Base-by-base conservation (phyloP, 2,113 vertebrate genomes). In the Hystrix brachyura region DNA sequence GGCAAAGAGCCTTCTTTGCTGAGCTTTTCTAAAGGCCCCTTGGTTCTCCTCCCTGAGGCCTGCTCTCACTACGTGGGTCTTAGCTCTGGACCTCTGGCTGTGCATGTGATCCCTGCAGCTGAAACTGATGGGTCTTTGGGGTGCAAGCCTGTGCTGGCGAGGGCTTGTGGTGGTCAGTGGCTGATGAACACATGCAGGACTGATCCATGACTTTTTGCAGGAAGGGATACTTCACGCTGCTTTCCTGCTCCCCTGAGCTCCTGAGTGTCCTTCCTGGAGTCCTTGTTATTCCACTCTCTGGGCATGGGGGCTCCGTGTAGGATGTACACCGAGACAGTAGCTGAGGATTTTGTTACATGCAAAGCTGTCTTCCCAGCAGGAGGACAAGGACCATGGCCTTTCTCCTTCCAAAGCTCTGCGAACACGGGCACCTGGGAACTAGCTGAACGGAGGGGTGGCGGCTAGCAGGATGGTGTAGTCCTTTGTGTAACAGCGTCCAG, bases 391-490 rank as follows among this genome's bases (percentile, higher is more conserved):
- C 55, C 1, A 1, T 25, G 5, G 8, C 55, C 48, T 72, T 57
- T 18, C 13, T 25, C 19, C 38, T 57, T 19, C 4, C 27, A 69
- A 78, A 80, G 15, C 46, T 78, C 62, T 72, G 43, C 34, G 60
- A 64, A 34, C 59, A n/a, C 34, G 27, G 18, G 71, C 57, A 14
- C 17, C 7, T 19, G 19, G 14, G 72, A 23, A 72, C 5, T 7
- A 67, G 57, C 38, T 21, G 48, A 64, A 21, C 4, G 0, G 7
- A 0, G 17, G 14, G 9, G 0, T 23, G 55, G 17, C 19, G 2
- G 14, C 32, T 8, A 0, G 62, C 8, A 21, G 71, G 46, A 23
- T 21, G 21, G 25, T 14, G 1, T 34, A 7, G 34, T 23, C 38
- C 34, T n/a, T 11, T 17, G 32, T 23, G 32, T 38, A 34, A 21